These are phyloP conservation scores for Catostylus mosaicus DNA, from an alignment of 30 jellyfish, hydroid and myxozoan species.

Conservation along the genomic window DNA sequence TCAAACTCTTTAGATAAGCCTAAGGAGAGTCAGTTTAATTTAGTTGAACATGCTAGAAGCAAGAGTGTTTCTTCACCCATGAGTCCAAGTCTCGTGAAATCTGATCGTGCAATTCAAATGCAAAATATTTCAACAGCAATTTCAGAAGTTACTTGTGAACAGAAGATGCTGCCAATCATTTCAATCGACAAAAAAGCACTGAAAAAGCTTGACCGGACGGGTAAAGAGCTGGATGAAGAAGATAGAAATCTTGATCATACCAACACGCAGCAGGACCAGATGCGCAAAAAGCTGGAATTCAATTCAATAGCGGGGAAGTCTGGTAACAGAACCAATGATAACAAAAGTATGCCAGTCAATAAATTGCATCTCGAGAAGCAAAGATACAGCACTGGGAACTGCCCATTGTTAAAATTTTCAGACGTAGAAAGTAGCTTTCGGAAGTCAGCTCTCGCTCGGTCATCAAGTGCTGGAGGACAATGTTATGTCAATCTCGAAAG, in stretches of 20 bases:
- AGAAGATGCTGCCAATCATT: neutral
- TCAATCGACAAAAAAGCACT: neutral
- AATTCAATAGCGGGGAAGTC: neutral
- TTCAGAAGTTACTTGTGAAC: neutral
- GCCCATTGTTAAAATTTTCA: neutral
- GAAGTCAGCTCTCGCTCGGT: neutral
- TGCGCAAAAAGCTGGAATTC: neutral
- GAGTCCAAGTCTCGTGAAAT: neutral
- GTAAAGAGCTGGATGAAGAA: neutral
- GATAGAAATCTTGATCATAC: neutral
- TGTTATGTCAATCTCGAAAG: no score
- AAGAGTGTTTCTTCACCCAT: neutral
- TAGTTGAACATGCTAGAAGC: neutral
- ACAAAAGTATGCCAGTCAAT: neutral
- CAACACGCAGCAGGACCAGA: neutral
- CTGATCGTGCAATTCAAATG: neutral
- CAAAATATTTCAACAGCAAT: neutral
- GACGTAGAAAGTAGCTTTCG: neutral
- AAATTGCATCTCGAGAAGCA: neutral
- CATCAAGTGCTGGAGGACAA: neutral
- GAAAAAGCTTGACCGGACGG: neutral
- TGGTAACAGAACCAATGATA: neutral
- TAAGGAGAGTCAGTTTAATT: neutral
- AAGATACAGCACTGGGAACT: constrained; percentile 19
- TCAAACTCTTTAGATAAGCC: constrained; percentile 3